Base-by-base conservation (phyloP, 1,140 invertebrate species). In the Drosophila sproati region DNA sequence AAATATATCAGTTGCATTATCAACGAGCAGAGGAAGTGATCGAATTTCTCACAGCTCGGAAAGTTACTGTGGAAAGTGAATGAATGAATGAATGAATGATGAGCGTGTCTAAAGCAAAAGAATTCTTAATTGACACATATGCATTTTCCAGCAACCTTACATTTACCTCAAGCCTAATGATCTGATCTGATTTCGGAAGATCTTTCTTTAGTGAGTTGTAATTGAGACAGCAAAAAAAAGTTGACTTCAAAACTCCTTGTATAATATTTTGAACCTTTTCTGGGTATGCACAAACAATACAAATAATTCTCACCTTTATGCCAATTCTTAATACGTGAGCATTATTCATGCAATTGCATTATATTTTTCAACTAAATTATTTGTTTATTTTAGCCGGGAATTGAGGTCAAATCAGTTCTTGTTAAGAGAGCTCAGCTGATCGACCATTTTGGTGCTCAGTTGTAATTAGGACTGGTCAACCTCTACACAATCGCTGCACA, bases 361-460 rank as follows among this genome's bases (percentile, higher is more conserved):
- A 37, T 37, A 37, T 37, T 37, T 41, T n/a, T n/a, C 4, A n/a
- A n/a, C 39, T n/a, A 43, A 72, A 86, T 48, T 77, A 61, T 86
- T 86, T 87, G 82, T 87, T 86, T 78, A 73, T 85, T 87, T 86
- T 76, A 72, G 57, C 67, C 50, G 71, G 37, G 70, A 45, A 47
- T 61, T 82, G 61, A 34, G 62, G 32, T 54, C 59, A 48, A 54
- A 73, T 61, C 52, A 39, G 31, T 87, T 87, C 80, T 31, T n/a
- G 54, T 77, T 79, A 87, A 48, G 29, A 56, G 35, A 4, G 12
- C 20, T 20, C 32, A 10, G 47, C 10, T 31, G 29, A 20, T 32
- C 29, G 39, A n/a, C 6, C 34, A 57, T 66, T 66, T 20, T 67
- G 48, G 10, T 59, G 28, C 32, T 71, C 54, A 61, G 35, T 37